These are phyloP conservation scores for Atherinomorus stipes DNA, from an alignment of 2,113 vertebrate genomes.

Conservation along the genomic window DNA sequence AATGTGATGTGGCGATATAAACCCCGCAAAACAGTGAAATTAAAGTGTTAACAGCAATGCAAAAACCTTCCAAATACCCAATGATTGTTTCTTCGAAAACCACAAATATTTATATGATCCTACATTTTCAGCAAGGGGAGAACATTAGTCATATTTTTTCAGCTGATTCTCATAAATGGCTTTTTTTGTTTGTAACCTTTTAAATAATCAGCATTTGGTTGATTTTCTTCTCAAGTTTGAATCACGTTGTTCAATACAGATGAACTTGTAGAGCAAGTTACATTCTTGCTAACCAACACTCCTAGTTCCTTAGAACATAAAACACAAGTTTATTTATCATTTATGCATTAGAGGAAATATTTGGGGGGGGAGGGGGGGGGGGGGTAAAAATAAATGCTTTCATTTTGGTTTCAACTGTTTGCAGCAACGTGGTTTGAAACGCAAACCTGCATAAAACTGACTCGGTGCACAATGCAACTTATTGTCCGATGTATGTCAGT, in stretches of 20 bases:
- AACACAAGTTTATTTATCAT: neutral
- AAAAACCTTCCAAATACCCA: too few relatives aligned
- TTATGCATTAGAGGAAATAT: neutral
- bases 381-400: neutral
- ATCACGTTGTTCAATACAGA: neutral
- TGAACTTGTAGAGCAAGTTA: slow-evolving; percentile 9
- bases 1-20: too few relatives aligned
- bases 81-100: too few relatives aligned
- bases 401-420: neutral
- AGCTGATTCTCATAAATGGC: neutral
- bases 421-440: slow-evolving; percentile 14
- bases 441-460: slow-evolving; percentile 27
- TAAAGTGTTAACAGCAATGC: too few relatives aligned
- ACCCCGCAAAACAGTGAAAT: too few relatives aligned
- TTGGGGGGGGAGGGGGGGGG: neutral
- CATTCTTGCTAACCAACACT: neutral
- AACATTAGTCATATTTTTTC: neutral
- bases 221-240: neutral
- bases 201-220: neutral
- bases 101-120: too few relatives aligned
- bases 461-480: slow-evolving; percentile 50
- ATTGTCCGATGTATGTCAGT: slow-evolving; percentile 59
- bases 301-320: neutral
- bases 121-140: too few relatives aligned
- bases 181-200: neutral